Percentiles rank a stretch among this genome's conserved stretches.
phyloP scores from a whole-genome alignment of 1,140 invertebrate species.

The Octopus sinensis region DNA sequence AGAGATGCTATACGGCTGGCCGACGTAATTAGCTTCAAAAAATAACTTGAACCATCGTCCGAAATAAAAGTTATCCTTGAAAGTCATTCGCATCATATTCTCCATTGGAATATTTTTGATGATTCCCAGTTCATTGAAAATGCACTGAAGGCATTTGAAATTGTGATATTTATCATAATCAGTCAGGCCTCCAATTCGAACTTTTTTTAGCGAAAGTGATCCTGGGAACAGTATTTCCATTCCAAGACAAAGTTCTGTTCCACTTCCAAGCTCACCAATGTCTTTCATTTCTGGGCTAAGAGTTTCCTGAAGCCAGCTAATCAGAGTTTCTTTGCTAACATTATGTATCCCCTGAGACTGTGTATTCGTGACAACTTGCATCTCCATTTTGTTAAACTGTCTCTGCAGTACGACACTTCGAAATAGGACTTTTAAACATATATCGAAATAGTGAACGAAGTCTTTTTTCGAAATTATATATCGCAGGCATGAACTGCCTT shows the following conservation, averaged over 20 bases:
- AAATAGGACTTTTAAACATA: too few relatives aligned
- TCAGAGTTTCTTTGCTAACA: neutral
- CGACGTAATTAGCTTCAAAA: conserved; percentile 3
- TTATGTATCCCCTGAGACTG: neutral
- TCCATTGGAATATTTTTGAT: neutral
- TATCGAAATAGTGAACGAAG: too few relatives aligned
- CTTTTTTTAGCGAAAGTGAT: neutral
- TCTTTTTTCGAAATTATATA: too few relatives aligned
- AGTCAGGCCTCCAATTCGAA: neutral
- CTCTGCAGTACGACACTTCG: too few relatives aligned
- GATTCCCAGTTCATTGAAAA: neutral
- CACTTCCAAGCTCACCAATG: neutral
- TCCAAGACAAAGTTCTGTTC: neutral
- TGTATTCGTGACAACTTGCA: too few relatives aligned
- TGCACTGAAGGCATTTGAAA: neutral
- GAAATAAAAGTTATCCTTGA: conserved; percentile 3
- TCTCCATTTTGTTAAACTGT: too few relatives aligned
- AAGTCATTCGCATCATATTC: neutral
- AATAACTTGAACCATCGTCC: neutral
- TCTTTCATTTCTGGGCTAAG: neutral
- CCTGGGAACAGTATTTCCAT: neutral
- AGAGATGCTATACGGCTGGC: neutral
- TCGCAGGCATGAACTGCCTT: too few relatives aligned
- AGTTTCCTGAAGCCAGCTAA: neutral
- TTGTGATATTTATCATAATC: conserved; percentile 1